Percentiles rank a stretch among this genome's conserved stretches.
These are phyloP conservation scores for Frieseomelitta varia DNA, from an alignment of 1,140 invertebrate genomes.

Conservation along the genomic window DNA sequence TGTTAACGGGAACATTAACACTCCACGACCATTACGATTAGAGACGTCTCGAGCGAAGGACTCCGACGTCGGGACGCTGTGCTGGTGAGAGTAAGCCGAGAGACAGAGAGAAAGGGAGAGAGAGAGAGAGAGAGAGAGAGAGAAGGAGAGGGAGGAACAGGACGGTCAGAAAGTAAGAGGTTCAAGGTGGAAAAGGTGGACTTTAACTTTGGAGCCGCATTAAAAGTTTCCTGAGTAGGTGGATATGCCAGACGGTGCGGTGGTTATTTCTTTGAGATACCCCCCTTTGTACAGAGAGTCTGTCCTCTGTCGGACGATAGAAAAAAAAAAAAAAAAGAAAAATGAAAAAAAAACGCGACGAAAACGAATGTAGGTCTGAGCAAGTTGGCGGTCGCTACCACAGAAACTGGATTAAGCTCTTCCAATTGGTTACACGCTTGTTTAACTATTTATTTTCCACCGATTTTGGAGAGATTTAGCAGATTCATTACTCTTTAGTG, in stretches of 20 bases:
- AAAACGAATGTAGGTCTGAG: neutral
- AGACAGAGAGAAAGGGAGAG: slow-evolving; percentile 7
- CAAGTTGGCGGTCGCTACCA: neutral
- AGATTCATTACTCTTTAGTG: neutral
- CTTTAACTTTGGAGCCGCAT: slow-evolving; percentile 61
- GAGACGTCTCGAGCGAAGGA: slow-evolving; percentile 75
- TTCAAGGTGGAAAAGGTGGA: slow-evolving; percentile 63
- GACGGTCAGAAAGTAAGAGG: slow-evolving; percentile 55
- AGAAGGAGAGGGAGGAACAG: neutral
- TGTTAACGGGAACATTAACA: slow-evolving; percentile 82
- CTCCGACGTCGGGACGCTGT: slow-evolving; percentile 36
- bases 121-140: neutral
- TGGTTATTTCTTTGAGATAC: slow-evolving; percentile 25
- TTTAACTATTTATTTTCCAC: neutral
- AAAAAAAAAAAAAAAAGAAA: no score
- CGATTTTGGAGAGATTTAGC: neutral
- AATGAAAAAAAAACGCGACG: neutral
- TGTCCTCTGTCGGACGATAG: neutral
- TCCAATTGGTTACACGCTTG: neutral
- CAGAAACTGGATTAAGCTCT: neutral
- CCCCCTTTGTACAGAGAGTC: neutral
- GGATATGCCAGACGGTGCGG: slow-evolving; percentile 23
- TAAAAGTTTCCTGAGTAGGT: slow-evolving; percentile 58
- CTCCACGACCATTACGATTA: slow-evolving; percentile 82
- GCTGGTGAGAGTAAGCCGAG: neutral